Evolutionary conservation across 2,113 vertebrate genomes (phyloP).

Genomic region (Steatornis caripensis): DNA sequence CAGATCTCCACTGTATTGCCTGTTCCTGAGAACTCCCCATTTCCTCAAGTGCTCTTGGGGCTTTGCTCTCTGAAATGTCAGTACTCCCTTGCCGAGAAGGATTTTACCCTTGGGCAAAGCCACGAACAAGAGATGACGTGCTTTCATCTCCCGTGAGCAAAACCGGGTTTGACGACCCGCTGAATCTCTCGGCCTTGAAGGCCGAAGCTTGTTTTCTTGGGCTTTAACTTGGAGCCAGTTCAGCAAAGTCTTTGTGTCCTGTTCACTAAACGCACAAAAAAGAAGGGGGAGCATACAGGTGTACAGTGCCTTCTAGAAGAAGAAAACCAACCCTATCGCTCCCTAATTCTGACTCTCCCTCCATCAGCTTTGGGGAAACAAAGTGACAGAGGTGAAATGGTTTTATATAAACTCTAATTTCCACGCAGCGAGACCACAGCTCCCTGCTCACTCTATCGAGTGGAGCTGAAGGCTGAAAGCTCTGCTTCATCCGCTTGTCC

Average conservation of each 20-base stretch:
- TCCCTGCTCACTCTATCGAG: background rate
- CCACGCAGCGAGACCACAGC: fast-evolving
- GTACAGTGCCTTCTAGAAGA: background rate
- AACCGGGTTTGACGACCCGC: background rate
- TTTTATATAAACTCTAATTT: background rate
- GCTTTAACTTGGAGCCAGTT: background rate
- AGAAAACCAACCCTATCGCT: background rate
- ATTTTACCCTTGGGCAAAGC: background rate
- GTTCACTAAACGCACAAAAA: background rate
- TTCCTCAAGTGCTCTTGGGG: no score
- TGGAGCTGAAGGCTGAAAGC: background rate
- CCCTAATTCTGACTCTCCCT: background rate
- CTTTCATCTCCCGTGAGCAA: background rate
- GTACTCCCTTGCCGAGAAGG: background rate
- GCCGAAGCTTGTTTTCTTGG: background rate
- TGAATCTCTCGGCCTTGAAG: background rate
- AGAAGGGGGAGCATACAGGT: background rate
- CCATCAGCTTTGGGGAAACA: background rate
- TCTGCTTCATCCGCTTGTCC: background rate
- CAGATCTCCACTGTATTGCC: no score
- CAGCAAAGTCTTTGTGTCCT: background rate
- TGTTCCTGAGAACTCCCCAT: no score
- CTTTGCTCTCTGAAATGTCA: background rate
- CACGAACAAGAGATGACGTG: background rate
- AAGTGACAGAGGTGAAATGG: background rate